Evolutionary conservation across 2,888 invertebrate species (phyloP).

Genomic region (Abrostola triplasia): DNA sequence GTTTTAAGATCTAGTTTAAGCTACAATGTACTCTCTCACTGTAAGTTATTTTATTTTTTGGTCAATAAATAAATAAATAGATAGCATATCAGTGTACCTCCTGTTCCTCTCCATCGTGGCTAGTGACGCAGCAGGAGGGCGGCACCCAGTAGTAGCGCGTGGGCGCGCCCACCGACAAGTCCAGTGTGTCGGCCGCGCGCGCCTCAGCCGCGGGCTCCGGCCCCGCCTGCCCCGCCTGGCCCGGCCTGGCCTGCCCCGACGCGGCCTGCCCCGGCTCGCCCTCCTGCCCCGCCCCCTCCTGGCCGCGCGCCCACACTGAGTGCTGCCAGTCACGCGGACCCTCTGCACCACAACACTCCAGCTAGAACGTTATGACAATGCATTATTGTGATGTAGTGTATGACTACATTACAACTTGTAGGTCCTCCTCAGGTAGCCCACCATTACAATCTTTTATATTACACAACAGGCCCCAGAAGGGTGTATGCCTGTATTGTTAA

Average conservation of each 20-base stretch:
- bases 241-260: constrained; percentile 23
- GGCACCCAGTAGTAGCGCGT: constrained; percentile 76
- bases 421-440: too few species aligned
- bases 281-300: constrained; percentile 23
- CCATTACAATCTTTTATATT: too few species aligned
- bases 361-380: constrained; percentile 76
- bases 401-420: not conserved
- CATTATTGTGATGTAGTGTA: not conserved
- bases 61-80: too few species aligned
- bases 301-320: constrained; percentile 71
- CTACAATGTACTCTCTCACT: too few species aligned
- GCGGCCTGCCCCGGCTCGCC: constrained; percentile 34
- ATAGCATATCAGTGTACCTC: constrained; percentile 15
- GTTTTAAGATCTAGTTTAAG: too few species aligned
- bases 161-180: constrained; percentile 77
- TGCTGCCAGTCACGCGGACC: constrained; percentile 96
- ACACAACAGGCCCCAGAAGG: too few species aligned
- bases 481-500: too few species aligned
- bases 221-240: not conserved
- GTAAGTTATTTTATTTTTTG: too few species aligned
- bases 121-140: constrained; percentile 71
- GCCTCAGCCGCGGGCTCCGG: constrained; percentile 21
- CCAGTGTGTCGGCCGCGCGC: constrained; percentile 60
- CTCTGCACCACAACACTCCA: constrained; percentile 98
- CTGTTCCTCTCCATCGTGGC: not conserved